Evolutionary conservation across 2,113 vertebrate genomes (phyloP), one percentile per base, ranked within the genome.

Genomic region (Ramphastos sulfuratus): DNA sequence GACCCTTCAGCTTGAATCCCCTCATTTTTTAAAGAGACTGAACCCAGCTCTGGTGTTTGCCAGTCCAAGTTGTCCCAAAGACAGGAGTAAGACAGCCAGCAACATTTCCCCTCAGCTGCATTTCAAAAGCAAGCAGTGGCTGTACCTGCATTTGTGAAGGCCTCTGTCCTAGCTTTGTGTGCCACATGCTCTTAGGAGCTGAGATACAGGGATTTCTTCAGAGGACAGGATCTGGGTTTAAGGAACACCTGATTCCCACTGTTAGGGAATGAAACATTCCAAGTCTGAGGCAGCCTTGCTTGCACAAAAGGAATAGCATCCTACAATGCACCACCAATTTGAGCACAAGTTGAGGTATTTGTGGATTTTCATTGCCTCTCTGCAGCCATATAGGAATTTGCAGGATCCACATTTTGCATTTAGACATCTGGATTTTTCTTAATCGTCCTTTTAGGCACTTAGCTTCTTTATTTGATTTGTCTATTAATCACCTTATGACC

Each of bases 161-260:
- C 8, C 21, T 7, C 18, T 55, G 7, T 69, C 23, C 30, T 63
- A 5, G 21, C 25, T 55, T 0, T 15, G 8, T 69, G 64, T 69
- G 25, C 19, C 15, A 48, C 27, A 10, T 15, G 4, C 21, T 67
- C 24, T n/a, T 56, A 55, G 60, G 37, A 66, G 70, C 70, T 4
- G 39, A 33, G 33, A 23, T 44, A 15, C 28, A 39, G 5, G 14
- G 25, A 10, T 74, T 80, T 73, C 33, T 50, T 44, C 64, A 44
- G 44, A 69, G 19, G 19, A 55, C 4, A 10, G 20, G 1, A 9
- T 44, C 60, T 44, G 15, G 8, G 16, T 19, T 86, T 52, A 13
- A 77, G 74, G 52, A 81, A 63, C 24, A 55, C 0, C 0, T 6
- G 14, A 4, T 67, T 74, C 42, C 35, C 10, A 11, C 0, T 24